Conservation (phyloP, 2,888 invertebrate genomes). For the Melanargia galathea region DNA sequence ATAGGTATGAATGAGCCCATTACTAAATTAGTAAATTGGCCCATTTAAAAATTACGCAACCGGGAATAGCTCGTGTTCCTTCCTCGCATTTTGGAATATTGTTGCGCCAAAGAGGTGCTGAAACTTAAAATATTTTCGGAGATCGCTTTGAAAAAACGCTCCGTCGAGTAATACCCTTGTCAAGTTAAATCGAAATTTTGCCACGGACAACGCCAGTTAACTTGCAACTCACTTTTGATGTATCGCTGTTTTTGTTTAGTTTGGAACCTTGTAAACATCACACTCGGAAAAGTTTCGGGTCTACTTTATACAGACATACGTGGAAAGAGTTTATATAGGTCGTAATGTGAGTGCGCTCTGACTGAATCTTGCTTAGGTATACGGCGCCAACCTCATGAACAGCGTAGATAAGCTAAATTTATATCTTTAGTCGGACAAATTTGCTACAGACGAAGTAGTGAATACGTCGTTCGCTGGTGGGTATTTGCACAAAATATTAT, state of each 20-base stretch:
- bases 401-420: conserved; percentile 42
- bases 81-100: neutral
- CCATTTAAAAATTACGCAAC: too few species aligned
- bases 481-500: conserved; percentile 15
- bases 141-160: conserved; percentile 51
- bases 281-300: conserved; percentile 66
- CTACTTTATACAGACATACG: too few species aligned
- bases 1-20: too few species aligned
- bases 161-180: conserved; percentile 57
- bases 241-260: conserved; percentile 76
- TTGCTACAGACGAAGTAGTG: conserved; percentile 38
- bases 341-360: conserved; percentile 47
- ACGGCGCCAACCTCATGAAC: conserved; percentile 33
- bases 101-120: neutral
- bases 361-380: conserved; percentile 25
- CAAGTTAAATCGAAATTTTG: conserved; percentile 68
- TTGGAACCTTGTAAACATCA: conserved; percentile 68
- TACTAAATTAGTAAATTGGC: too few species aligned
- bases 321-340: too few species aligned
- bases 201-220: conserved; percentile 66
- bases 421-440: conserved; percentile 41
- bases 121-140: conserved; percentile 26
- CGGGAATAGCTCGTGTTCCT: neutral
- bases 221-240: conserved; percentile 78
- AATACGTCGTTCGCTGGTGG: conserved; percentile 23